Evolutionary conservation across 2,888 invertebrate genomes (phyloP).

Genomic region (Sphaerophoria taeniata): DNA sequence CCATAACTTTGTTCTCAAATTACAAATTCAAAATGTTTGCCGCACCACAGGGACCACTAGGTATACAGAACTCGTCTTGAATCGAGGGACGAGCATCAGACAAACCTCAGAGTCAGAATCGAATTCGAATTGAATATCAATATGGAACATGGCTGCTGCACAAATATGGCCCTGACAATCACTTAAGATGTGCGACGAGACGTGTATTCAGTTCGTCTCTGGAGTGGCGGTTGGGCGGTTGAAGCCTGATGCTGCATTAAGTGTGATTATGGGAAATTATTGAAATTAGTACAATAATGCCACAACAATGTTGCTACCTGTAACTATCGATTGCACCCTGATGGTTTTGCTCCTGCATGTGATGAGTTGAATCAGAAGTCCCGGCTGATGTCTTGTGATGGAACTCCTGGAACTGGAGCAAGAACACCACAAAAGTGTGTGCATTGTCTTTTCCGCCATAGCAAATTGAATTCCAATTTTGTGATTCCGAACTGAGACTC

Average conservation of each 20-base stretch:
- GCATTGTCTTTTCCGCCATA: conserved; percentile 42
- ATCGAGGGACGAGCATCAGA: neutral
- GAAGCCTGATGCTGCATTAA: conserved; percentile 42
- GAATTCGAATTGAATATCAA: too few species aligned
- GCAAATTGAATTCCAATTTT: conserved; percentile 59
- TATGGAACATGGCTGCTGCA: conserved; percentile 20
- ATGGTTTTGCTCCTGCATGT: neutral
- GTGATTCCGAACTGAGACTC: neutral
- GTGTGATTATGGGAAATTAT: conserved; percentile 72
- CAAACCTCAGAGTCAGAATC: too few species aligned
- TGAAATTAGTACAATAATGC: conserved; percentile 67
- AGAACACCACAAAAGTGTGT: neutral
- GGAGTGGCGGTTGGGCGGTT: too few species aligned
- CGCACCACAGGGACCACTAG: conserved; percentile 11
- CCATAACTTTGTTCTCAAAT: conserved; percentile 36
- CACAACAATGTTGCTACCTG: conserved; percentile 68
- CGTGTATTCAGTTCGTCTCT: too few species aligned
- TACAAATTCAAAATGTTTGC: conserved; percentile 29
- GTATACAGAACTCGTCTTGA: neutral
- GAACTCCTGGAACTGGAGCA: conserved; percentile 58
- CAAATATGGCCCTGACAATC: conserved; percentile 55
- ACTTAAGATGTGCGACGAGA: conserved; percentile 18
- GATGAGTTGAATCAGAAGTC: neutral
- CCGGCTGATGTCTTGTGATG: neutral
- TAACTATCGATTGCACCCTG: conserved; percentile 52